Evolutionary conservation across 2,888 invertebrate species (phyloP), one percentile per base, ranked within the genome.

Genomic region (Ametastegia equiseti): DNA sequence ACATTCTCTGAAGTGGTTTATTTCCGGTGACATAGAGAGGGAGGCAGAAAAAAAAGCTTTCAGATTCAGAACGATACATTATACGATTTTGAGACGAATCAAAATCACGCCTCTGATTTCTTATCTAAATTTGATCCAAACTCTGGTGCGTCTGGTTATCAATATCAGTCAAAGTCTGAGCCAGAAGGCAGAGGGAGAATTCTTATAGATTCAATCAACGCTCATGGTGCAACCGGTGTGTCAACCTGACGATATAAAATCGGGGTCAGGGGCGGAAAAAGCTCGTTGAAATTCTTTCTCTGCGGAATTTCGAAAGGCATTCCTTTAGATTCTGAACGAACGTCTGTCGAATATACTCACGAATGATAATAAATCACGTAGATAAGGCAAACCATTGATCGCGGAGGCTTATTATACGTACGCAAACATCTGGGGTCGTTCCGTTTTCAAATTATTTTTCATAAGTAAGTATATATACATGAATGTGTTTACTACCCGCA

Each of bases 361-460:
- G 15, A 30, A 60, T 13, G 30, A 33, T 3, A 67, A 67, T 67
- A 67, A 67, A 67, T 67, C 67, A 67, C 39, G n/a, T n/a, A 39
- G 67, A 67, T 67, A 39, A 19, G 36, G 36, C 19, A 36, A 39
- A 7, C 19, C 36, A 67, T 67, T 67, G n/a, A n/a, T n/a, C 23
- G 36, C 39, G 6, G 27, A 39, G 19, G 19, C 36, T 67, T 67
- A 67, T 67, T 67, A 67, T 23, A 39, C n/a, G n/a, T 15, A 54
- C 67, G 39, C 19, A 13, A 67, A 67, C 39, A 67, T 1, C 33
- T 65, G 39, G 67, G 2, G n/a, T 15, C 19, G 19, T 67, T 39
- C 9, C 39, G 39, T 39, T 67, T 1, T 15, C 7, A 39, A 33
- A 36, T 67, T 67, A 19, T 39, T 2, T 9, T 67, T 19, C 11